phyloP scores from a whole-genome alignment of 2,113 vertebrate species.

The Myrmecophaga tridactyla region DNA sequence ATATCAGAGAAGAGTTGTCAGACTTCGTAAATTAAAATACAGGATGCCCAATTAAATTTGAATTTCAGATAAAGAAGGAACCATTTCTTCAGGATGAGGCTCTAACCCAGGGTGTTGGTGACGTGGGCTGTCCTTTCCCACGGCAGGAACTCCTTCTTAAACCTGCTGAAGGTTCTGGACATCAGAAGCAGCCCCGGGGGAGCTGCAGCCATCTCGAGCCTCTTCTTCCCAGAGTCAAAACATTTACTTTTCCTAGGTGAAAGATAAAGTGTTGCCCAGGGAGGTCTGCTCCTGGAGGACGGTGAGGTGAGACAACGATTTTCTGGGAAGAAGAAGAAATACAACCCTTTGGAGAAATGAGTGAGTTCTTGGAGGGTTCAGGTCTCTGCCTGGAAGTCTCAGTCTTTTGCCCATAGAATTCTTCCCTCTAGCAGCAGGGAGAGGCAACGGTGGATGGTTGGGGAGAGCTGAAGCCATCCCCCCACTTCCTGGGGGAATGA shows the following conservation, averaged over 20 bases:
- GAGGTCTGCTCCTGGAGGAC: not conserved
- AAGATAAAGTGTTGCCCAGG: not conserved
- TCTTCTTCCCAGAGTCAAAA: not conserved
- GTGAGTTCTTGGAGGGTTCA: not conserved
- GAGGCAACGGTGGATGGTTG: not conserved
- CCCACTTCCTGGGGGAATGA: not conserved
- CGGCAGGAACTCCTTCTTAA: not conserved
- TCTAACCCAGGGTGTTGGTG: not conserved
- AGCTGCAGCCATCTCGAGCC: not conserved
- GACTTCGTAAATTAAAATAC: not conserved
- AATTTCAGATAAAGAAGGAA: not conserved
- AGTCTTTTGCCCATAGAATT: constrained; percentile 30
- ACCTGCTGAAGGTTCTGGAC: not conserved
- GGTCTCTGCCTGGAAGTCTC: not conserved
- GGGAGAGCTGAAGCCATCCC: not conserved
- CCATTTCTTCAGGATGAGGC: not conserved
- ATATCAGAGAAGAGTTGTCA: not conserved
- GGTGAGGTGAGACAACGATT: not conserved
- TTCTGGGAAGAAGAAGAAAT: constrained; percentile 7
- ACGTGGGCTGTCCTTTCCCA: not conserved
- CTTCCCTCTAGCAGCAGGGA: not conserved
- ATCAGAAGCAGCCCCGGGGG: not conserved
- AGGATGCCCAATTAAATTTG: not conserved
- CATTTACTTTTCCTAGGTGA: not conserved
- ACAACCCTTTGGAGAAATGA: not conserved